Conservation (phyloP, 2,888 invertebrate species). For the Yponomeuta malinellus region DNA sequence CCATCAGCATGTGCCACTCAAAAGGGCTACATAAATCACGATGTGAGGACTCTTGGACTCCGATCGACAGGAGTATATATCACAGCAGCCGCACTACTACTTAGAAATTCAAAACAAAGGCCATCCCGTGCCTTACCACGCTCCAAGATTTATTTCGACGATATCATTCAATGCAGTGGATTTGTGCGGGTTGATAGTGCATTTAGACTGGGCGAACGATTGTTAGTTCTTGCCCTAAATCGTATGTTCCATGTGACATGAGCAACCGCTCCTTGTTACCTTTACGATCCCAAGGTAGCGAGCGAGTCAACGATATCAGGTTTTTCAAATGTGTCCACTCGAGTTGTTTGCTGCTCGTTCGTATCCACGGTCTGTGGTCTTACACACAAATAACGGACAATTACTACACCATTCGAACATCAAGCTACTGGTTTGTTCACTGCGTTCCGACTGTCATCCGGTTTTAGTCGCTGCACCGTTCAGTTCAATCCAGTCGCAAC, state of each 20-base stretch:
- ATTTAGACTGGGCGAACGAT: constrained; percentile 23
- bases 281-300: too few relatives aligned
- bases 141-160: constrained; percentile 50
- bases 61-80: constrained; percentile 25
- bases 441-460: too few relatives aligned
- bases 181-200: constrained; percentile 24
- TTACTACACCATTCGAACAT: too few relatives aligned
- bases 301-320: too few relatives aligned
- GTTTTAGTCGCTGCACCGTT: not conserved
- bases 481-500: not conserved
- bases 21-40: constrained; percentile 7
- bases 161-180: constrained; percentile 44
- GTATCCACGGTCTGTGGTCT: too few relatives aligned
- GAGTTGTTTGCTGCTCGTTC: too few relatives aligned
- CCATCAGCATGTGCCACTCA: constrained; percentile 10
- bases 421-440: too few relatives aligned
- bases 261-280: constrained; percentile 10
- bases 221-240: constrained; percentile 16
- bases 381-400: too few relatives aligned
- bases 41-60: not conserved
- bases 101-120: constrained; percentile 47
- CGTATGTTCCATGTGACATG: constrained; percentile 9
- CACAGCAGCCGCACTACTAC: constrained; percentile 22
- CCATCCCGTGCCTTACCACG: constrained; percentile 52
- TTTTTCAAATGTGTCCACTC: too few relatives aligned